Base-by-base conservation (phyloP, 1,140 invertebrate genomes). In the Babylonia areolata region DNA sequence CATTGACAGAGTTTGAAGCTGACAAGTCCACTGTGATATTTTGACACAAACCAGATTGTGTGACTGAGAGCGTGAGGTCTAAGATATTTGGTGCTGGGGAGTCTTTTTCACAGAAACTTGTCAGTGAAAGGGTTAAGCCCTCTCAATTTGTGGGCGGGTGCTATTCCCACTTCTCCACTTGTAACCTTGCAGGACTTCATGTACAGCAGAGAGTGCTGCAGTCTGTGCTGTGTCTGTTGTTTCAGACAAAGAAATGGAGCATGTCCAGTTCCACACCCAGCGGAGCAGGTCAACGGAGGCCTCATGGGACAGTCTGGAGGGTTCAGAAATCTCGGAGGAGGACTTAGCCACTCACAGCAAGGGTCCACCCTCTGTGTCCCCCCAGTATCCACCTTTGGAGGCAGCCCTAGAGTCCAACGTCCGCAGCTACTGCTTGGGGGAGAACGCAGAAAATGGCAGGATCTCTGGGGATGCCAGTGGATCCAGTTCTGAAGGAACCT, bases 231-330 rank as follows among this genome's bases (percentile, higher is more conserved):
- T 51, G n/a, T n/a, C n/a, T n/a, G n/a, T 23, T 64, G 58, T 77
- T 35, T 40, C 75, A 77, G 75, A 77, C 2, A 40, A 28, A 40
- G 69, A 73, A 20, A 84, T 84, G 82, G 82, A 84, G 33, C 37
- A 73, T 31, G 69, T 84, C 6, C 33, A 84, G 82, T 84, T 84
- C 69, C 28, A 84, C 40, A 3, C n/a, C 15, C 33, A 37, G 2
- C 39, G 46, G 33, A 40, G 42, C 28, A 23, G 37, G 17, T 84
- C 64, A 23, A 84, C 64, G 0, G 64, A 46, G 82, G 69, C 58
- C n/a, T 73, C 37, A 39, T 84, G 82, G 82, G 82, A 84, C 23
- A 84, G 64, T 28, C 39, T 31, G 0, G 69, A 73, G 3, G 40
- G 82, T 2, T 71, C 82, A 0, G 82, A 33, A 73, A 39, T 75